Conservation (phyloP, 2,888 invertebrate genomes). For the Ophion ellenae region DNA sequence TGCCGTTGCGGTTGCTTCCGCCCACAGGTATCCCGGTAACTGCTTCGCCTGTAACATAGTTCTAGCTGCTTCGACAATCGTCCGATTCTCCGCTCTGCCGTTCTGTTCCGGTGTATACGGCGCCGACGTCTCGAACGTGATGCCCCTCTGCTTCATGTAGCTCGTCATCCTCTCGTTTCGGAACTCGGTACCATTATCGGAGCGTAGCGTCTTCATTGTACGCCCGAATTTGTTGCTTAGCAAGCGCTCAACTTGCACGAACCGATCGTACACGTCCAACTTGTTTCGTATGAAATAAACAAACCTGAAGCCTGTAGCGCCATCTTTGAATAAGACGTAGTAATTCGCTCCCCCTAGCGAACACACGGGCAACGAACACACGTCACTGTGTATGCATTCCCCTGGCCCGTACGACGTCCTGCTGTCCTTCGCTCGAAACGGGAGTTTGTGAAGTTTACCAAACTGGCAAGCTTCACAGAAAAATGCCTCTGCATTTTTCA, state of each 20-base stretch:
- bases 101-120: conserved; percentile 59
- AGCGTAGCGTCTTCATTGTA: conserved; percentile 42
- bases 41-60: conserved; percentile 52
- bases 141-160: conserved; percentile 44
- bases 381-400: conserved; percentile 49
- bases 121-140: conserved; percentile 49
- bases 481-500: conserved; percentile 61
- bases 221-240: conserved; percentile 55
- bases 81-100: conserved; percentile 44
- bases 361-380: conserved; percentile 30
- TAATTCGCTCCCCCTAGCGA: conserved; percentile 44
- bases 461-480: conserved; percentile 66
- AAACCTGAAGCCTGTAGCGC: conserved; percentile 48
- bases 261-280: conserved; percentile 54
- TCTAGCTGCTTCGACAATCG: conserved; percentile 49
- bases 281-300: conserved; percentile 57
- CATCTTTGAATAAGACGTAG: conserved; percentile 54
- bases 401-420: conserved; percentile 35
- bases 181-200: conserved; percentile 59
- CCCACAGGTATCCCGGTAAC: conserved; percentile 9
- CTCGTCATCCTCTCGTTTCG: conserved; percentile 46
- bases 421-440: conserved; percentile 31
- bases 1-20: conserved; percentile 31
- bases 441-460: conserved; percentile 51
- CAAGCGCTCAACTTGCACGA: conserved; percentile 38